A percentile compares a stretch with the other conserved stretches of the same genome.
phyloP scores from a whole-genome alignment of 2,797 vertebrate species.

The Chiloscyllium punctatum region DNA sequence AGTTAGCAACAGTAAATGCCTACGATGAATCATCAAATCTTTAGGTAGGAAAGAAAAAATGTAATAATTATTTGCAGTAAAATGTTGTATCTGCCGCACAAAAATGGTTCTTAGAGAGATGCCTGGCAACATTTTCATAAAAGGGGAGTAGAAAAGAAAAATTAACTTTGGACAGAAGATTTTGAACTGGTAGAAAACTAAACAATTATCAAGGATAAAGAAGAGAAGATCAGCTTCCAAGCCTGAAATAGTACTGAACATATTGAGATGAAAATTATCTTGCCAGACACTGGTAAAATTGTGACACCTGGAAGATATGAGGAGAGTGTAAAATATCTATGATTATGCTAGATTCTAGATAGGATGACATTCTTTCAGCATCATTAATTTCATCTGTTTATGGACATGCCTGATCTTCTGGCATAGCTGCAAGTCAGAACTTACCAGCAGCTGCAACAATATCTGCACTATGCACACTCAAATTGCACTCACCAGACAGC shows the following conservation, averaged over 20 bases:
- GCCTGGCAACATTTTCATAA: not conserved
- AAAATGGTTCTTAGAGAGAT: not conserved
- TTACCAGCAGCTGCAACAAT: not conserved
- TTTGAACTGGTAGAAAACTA: not conserved
- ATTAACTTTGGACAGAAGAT: not conserved
- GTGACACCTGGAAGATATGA: not conserved
- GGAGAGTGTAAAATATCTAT: constrained; percentile 3
- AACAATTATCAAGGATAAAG: not conserved
- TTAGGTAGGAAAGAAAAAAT: not conserved
- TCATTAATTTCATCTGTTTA: not conserved
- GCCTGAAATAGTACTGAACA: not conserved
- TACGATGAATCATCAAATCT: not conserved
- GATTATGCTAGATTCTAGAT: not conserved
- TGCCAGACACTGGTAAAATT: not conserved
- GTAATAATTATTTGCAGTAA: not conserved
- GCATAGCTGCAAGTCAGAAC: not conserved
- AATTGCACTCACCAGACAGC: not conserved
- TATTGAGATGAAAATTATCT: not conserved
- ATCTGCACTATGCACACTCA: not conserved
- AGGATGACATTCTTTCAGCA: not conserved
- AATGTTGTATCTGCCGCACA: not conserved
- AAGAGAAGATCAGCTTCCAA: not conserved
- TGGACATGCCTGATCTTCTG: not conserved
- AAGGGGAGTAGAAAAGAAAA: not conserved
- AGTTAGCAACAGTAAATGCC: not conserved